Evolutionary conservation across 2,888 invertebrate genomes (phyloP), one percentile per base, ranked within the genome.

Genomic region (Eretmocerus hayati): DNA sequence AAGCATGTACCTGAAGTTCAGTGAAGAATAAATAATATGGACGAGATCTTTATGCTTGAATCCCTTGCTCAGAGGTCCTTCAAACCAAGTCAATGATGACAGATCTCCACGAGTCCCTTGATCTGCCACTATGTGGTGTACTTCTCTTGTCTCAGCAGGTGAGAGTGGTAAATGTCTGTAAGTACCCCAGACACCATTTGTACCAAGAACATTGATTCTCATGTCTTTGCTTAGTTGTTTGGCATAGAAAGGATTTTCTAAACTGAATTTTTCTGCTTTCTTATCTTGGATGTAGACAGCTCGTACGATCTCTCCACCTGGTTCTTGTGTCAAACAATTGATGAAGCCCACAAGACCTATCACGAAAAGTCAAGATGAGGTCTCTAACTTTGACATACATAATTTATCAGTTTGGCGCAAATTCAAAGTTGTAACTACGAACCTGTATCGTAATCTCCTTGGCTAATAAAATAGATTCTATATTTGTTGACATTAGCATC

Each of bases 291-390:
- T 79, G 31, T 85, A 76, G 5, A 88, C 67, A 46, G 81, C 81
- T 43, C 76, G 75, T 1, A 81, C 73, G 1, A 79, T 66, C 56
- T 80, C 67, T 3, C 70, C 67, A 55, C 85, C 85, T 1, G 85
- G 82, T 64, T 94, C 93, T 59, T 78, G 84, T 50, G 86, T 77
- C 22, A 96, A 68, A 68, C 94, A 94, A 60, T 92, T 92, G 0
- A 89, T 81, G 46, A 95, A 72, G n/a, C 96, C 97, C 18, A 92
- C 67, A 1, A 94, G 75, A 13, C 97, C 97, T 26, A 8, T 37
- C 13, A 48, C 13, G 18, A 21, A 22, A 33, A 5, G 13, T 30
- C 19, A 37, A 15, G 15, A 33, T 33, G 15, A 30, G 8, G 30
- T 30, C 13, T 9, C 8, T 30, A 13, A 13, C 8, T 30, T n/a